Conservation (phyloP, 1,140 invertebrate species). For the Anadara kagoshimensis region DNA sequence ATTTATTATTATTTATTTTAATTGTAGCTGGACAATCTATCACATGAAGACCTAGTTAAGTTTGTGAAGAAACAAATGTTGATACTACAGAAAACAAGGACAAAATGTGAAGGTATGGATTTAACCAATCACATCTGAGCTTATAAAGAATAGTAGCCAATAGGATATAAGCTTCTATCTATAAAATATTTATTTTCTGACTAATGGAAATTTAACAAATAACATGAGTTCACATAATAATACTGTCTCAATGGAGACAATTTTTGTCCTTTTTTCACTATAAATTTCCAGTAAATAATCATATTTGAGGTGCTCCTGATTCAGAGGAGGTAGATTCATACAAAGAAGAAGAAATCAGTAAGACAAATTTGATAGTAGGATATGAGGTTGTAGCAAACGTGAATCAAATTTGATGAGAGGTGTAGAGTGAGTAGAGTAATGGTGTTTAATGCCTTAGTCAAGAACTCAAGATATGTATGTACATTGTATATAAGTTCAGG, state of each 20-base stretch:
- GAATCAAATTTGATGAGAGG: too few species aligned
- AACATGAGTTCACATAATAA: neutral
- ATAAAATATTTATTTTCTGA: neutral
- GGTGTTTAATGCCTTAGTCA: too few species aligned
- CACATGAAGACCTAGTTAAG: slow-evolving; percentile 70
- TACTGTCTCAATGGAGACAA: neutral
- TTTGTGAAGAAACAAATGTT: slow-evolving; percentile 72
- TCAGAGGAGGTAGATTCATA: too few species aligned
- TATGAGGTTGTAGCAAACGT: too few species aligned
- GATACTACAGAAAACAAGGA: slow-evolving; percentile 66
- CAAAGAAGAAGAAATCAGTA: too few species aligned
- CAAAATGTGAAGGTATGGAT: slow-evolving; percentile 68
- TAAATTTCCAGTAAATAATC: neutral
- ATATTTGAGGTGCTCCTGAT: too few species aligned
- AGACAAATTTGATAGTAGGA: too few species aligned
- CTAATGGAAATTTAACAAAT: neutral
- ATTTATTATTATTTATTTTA: slow-evolving; percentile 17
- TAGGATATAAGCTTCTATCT: neutral
- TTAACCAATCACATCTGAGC: neutral
- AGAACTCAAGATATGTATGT: too few species aligned
- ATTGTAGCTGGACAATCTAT: slow-evolving; percentile 68
- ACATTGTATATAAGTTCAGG: too few species aligned
- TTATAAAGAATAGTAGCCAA: neutral
- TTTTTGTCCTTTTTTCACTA: neutral
- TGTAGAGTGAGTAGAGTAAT: too few species aligned